Evolutionary conservation across 2,888 invertebrate genomes (phyloP), one percentile per base, ranked within the genome.

Genomic region (Eupithecia abbreviata): DNA sequence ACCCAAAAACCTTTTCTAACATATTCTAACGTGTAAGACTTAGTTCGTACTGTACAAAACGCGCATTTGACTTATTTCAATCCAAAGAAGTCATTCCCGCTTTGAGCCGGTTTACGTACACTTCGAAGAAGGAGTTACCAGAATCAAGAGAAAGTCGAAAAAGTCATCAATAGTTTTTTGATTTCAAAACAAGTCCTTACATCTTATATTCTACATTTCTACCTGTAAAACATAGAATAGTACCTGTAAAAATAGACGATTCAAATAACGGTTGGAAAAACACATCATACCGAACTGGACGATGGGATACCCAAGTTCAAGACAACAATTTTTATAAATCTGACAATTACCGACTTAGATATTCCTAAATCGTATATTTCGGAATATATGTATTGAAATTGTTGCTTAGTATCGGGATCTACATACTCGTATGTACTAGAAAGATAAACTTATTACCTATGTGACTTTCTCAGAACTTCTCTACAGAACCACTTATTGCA

Each of bases 21-120:
- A 89, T 93, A 93, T 87, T 85, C 87, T 91, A 91, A 88, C 85
- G 83, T 88, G 90, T 90, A 92, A 88, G 87, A 90, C 90, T 90
- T 91, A 91, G 89, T 87, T 90, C 89, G 86, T 90, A 92, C 94
- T 94, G 94, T 95, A 94, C 94, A 94, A 94, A 94, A 93, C 91
- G 91, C 90, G 92, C 90, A 92, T 93, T 94, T 94, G 90, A 89
- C 90, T 92, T 93, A 93, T 18, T 58, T 85, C 86, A 87, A 86
- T 77, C 84, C 85, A 85, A 85, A 82, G 81, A 84, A 86, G 82
- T 84, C 83, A 79, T 82, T 82, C 88, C 87, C 84, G 90, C 92
- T 92, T 93, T 88, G 84, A 93, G 93, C 92, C 90, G 90, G 89
- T 86, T 88, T 92, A 95, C 94, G 94, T 94, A 94, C 94, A 93